Evolutionary conservation across 2,113 vertebrate species (phyloP).

Genomic region (Crotalus horridus): DNA sequence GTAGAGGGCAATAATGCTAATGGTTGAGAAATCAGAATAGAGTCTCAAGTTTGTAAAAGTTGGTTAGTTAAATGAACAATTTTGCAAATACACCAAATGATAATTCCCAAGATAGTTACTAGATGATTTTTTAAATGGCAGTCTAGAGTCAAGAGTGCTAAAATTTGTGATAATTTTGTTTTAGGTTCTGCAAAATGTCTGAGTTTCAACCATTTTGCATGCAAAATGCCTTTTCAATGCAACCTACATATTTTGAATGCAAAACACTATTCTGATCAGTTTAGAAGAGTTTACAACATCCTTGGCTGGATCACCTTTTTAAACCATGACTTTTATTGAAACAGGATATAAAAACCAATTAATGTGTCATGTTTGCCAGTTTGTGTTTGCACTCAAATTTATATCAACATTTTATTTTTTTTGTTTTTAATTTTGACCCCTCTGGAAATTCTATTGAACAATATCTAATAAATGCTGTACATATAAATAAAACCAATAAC

Average conservation of each 20-base stretch:
- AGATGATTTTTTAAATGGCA: background rate
- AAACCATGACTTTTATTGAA: background rate
- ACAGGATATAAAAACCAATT: background rate
- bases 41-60: background rate
- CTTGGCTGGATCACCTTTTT: background rate
- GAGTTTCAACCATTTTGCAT: background rate
- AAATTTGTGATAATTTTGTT: background rate
- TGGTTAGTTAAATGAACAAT: background rate
- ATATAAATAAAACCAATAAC: background rate
- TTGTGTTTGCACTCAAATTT: background rate
- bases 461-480: background rate
- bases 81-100: background rate
- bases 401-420: background rate
- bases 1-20: background rate
- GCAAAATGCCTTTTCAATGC: background rate
- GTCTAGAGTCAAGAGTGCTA: background rate
- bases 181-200: background rate
- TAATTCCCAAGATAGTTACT: background rate
- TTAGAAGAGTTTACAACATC: background rate
- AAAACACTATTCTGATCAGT: background rate
- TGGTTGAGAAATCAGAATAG: background rate
- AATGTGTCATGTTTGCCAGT: background rate
- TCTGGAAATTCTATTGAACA: background rate
- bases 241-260: background rate
- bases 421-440: background rate